Evolutionary conservation across 2,113 vertebrate genomes (phyloP).

Genomic region (Tachuris rubrigastra): DNA sequence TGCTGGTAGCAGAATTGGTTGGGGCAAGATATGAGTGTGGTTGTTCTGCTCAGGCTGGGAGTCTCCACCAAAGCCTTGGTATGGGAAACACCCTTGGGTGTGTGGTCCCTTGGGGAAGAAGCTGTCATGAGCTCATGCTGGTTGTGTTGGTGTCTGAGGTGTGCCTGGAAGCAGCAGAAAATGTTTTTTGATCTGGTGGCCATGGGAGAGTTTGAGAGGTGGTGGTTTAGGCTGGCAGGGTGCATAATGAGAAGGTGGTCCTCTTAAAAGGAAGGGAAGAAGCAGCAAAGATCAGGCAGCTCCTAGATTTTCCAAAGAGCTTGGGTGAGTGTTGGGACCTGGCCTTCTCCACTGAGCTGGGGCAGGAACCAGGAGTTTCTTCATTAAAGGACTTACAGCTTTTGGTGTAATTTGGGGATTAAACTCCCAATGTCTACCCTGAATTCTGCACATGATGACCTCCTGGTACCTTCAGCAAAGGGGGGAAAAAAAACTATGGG

Average conservation of each 20-base stretch:
- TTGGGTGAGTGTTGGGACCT: neutral
- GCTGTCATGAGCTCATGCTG: accelerated
- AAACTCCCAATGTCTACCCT: neutral
- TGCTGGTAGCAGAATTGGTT: neutral
- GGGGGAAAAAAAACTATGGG: accelerated
- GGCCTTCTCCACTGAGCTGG: neutral
- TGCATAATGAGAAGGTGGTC: neutral
- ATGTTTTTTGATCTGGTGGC: neutral
- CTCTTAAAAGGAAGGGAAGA: neutral
- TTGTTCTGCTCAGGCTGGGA: neutral
- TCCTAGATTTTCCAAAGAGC: neutral
- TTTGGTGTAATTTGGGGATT: neutral
- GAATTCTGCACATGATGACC: neutral
- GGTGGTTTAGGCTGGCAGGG: neutral
- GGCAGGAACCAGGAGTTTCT: neutral
- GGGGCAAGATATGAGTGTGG: accelerated
- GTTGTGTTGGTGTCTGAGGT: neutral
- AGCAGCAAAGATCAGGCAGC: neutral
- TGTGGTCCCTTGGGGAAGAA: neutral
- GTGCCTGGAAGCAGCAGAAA: neutral
- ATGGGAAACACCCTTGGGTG: neutral
- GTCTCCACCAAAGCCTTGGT: neutral
- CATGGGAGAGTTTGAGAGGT: neutral
- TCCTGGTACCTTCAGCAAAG: neutral
- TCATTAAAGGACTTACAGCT: neutral